Conservation (phyloP, 2,113 vertebrate species). For the Halichoerus grypus region DNA sequence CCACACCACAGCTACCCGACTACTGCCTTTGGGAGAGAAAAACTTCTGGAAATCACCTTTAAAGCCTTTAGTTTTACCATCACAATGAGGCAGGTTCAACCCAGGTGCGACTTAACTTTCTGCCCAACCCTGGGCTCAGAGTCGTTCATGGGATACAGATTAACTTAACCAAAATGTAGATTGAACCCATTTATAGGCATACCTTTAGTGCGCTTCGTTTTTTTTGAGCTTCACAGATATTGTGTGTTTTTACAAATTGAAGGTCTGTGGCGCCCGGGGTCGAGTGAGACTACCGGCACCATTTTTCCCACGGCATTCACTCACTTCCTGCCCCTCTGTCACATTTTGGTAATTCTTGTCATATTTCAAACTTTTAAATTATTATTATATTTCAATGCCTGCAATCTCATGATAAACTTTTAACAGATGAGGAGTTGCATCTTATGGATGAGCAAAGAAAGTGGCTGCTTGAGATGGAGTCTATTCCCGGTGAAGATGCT, state of each 20-base stretch:
- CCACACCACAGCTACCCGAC: background rate
- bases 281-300: background rate
- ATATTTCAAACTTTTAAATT: background rate
- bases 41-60: background rate
- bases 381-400: background rate
- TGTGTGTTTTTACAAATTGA: background rate
- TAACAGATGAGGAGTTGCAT: background rate
- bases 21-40: background rate
- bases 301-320: background rate
- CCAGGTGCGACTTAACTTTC: background rate
- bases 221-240: background rate
- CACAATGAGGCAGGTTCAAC: background rate
- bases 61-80: background rate
- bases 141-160: background rate
- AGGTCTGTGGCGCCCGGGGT: background rate
- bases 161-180: background rate
- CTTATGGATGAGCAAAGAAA: background rate
- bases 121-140: background rate
- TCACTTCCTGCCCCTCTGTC: background rate
- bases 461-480: background rate
- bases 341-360: background rate
- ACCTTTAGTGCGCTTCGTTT: background rate
- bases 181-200: background rate
- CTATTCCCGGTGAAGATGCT: background rate
- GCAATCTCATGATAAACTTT: background rate